Conservation (phyloP, 2,888 invertebrate genomes). For the Pteria penguin region DNA sequence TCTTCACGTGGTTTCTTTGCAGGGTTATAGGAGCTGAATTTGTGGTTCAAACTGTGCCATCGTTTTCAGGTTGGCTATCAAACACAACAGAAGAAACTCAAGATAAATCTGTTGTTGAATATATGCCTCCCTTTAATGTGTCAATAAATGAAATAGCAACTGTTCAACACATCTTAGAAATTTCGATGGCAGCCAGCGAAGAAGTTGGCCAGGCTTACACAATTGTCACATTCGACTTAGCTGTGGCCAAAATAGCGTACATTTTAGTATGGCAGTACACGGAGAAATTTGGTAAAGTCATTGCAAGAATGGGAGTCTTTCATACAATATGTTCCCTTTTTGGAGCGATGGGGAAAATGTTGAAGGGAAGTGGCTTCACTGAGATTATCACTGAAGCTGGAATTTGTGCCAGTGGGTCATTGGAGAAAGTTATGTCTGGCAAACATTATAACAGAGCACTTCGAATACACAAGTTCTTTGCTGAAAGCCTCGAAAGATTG, state of each 20-base stretch:
- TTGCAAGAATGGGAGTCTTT: slow-evolving; percentile 33
- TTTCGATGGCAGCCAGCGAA: slow-evolving; percentile 34
- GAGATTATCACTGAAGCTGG: slow-evolving; percentile 26
- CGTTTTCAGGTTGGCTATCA: slow-evolving; percentile 43
- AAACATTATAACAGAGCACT: slow-evolving; percentile 44
- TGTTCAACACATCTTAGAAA: slow-evolving; percentile 45
- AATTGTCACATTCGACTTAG: slow-evolving; percentile 51
- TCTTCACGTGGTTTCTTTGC: slow-evolving; percentile 28
- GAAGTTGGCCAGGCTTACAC: slow-evolving; percentile 44
- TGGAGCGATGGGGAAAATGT: slow-evolving; percentile 29
- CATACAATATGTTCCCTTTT: slow-evolving; percentile 30
- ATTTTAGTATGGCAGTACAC: slow-evolving; percentile 40
- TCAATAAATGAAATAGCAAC: slow-evolving; percentile 49
- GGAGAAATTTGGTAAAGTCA: background rate
- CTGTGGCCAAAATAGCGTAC: slow-evolving; percentile 53
- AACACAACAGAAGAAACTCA: slow-evolving; percentile 14
- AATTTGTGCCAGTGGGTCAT: slow-evolving; percentile 30
- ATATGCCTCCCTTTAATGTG: slow-evolving; percentile 42
- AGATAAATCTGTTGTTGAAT: slow-evolving; percentile 38
- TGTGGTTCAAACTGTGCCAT: slow-evolving; percentile 24
- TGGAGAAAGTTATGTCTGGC: slow-evolving; percentile 31
- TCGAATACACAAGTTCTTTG: slow-evolving; percentile 37
- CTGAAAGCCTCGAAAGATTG: slow-evolving; percentile 38
- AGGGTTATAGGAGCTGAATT: slow-evolving; percentile 14
- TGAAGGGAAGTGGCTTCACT: slow-evolving; percentile 29